phyloP scores from a whole-genome alignment of 2,797 vertebrate species.

The Enteromius mattozi region DNA sequence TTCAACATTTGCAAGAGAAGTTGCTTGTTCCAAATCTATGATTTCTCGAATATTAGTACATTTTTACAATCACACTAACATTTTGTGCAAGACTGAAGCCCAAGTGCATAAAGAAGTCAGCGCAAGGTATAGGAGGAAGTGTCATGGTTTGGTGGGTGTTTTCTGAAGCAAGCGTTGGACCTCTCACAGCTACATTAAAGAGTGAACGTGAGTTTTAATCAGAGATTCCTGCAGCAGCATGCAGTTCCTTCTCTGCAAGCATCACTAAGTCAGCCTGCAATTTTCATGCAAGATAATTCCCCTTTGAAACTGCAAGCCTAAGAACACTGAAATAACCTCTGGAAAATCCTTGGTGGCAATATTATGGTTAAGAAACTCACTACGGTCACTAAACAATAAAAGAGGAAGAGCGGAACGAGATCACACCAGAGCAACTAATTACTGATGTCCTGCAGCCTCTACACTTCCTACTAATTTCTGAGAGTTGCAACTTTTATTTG shows the following conservation, averaged over 20 bases:
- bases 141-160: not conserved
- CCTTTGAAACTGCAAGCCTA: not conserved
- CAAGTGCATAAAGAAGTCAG: not conserved
- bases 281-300: not conserved
- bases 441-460: not conserved
- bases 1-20: not conserved
- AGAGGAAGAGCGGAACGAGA: not conserved
- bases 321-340: not conserved
- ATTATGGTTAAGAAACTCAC: not conserved
- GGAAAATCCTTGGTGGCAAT: not conserved
- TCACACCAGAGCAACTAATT: not conserved
- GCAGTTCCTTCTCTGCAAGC: not conserved
- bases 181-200: not conserved
- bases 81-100: not conserved
- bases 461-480: not conserved
- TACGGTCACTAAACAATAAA: not conserved
- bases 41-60: not conserved
- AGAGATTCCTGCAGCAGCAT: not conserved
- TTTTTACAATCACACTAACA: not conserved
- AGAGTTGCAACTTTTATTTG: not conserved
- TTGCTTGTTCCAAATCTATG: not conserved
- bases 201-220: not conserved
- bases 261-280: not conserved
- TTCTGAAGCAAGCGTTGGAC: not conserved
- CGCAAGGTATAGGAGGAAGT: not conserved